Evolutionary conservation across 2,888 invertebrate genomes (phyloP).

Genomic region (Phlogophora meticulosa): DNA sequence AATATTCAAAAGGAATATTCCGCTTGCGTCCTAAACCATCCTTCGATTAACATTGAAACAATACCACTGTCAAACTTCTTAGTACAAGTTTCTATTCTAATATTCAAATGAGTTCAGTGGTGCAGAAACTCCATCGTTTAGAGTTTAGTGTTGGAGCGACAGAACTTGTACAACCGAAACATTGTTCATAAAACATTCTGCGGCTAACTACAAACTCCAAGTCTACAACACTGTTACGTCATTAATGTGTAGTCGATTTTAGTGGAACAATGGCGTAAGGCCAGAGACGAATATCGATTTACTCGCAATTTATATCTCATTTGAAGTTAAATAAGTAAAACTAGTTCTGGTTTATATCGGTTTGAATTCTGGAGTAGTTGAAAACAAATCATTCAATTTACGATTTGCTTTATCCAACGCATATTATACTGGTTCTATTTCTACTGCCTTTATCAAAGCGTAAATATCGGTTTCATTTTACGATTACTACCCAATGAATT

Average conservation of each 20-base stretch:
- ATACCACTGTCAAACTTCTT: slow-evolving; percentile 75
- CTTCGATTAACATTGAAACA: slow-evolving; percentile 82
- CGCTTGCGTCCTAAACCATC: slow-evolving; percentile 76
- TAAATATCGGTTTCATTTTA: slow-evolving; percentile 41
- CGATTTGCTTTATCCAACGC: neutral
- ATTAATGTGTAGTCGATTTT: slow-evolving; percentile 44
- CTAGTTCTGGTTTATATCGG: slow-evolving; percentile 1
- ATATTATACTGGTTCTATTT: slow-evolving; percentile 3
- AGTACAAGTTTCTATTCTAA: slow-evolving; percentile 76
- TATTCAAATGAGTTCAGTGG: slow-evolving; percentile 84
- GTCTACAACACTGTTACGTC: slow-evolving; percentile 32
- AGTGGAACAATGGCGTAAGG: slow-evolving; percentile 20
- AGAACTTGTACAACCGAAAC: slow-evolving; percentile 58
- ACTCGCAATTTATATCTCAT: neutral
- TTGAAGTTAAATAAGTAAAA: neutral
- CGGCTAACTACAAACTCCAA: slow-evolving; percentile 46
- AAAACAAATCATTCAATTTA: neutral
- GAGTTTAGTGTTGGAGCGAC: slow-evolving; percentile 65
- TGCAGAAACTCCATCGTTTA: slow-evolving; percentile 77
- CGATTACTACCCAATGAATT: slow-evolving; percentile 46
- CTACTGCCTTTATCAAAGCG: slow-evolving; percentile 18
- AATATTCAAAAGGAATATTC: slow-evolving; percentile 67
- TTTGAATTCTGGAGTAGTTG: neutral
- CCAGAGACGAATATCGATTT: slow-evolving; percentile 25
- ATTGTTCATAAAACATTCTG: slow-evolving; percentile 52